A percentile compares a stretch with the other conserved stretches of the same genome.
These are phyloP conservation scores for Nibea albiflora DNA, from an alignment of 2,113 vertebrate species.

Conservation along the genomic window DNA sequence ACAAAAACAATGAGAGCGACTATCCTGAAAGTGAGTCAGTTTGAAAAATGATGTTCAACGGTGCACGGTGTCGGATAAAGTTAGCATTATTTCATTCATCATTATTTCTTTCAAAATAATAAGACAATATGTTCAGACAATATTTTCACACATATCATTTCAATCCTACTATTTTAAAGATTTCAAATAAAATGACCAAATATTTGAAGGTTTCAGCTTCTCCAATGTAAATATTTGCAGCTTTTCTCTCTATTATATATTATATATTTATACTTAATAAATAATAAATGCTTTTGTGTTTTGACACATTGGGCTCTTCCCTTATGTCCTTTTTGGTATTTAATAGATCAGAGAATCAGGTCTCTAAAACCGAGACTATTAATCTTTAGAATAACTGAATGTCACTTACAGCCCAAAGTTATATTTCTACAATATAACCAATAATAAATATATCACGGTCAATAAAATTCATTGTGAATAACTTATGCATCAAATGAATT, in stretches of 20 bases:
- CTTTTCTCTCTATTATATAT: not conserved
- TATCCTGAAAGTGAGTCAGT: not conserved
- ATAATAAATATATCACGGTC: no score
- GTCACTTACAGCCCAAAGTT: not conserved
- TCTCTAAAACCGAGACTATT: not conserved
- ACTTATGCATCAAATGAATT: not conserved
- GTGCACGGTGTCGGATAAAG: no score
- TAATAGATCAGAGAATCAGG: not conserved
- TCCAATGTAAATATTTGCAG: not conserved
- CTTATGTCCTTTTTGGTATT: not conserved
- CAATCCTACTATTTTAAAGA: not conserved
- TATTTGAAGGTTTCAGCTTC: not conserved
- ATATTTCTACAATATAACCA: not conserved
- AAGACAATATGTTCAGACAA: not conserved
- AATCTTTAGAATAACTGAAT: not conserved
- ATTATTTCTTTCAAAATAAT: not conserved
- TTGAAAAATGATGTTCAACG: not conserved
- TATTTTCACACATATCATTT: no score
- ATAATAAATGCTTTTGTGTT: not conserved
- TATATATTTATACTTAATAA: not conserved
- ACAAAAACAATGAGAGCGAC: not conserved
- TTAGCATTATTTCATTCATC: no score
- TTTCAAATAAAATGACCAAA: not conserved
- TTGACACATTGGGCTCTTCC: not conserved
- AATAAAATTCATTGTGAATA: no score